Percentiles rank a stretch among this genome's conserved stretches.
phyloP scores from a whole-genome alignment of 2,888 invertebrate species.

The Drosophila diplacantha region DNA sequence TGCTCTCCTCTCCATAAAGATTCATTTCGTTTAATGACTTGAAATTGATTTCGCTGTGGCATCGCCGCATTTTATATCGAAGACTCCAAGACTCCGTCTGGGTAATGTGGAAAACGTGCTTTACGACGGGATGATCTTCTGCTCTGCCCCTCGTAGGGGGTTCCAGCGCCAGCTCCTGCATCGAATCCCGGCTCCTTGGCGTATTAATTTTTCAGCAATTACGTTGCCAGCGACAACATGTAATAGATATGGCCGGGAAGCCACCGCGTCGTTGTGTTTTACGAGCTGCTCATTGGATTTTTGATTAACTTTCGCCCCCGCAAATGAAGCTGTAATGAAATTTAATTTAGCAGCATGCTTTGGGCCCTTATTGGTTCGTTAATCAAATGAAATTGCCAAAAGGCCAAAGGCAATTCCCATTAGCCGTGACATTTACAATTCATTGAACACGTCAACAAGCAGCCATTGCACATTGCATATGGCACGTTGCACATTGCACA shows the following conservation, averaged over 20 bases:
- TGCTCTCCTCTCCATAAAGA: conserved; percentile 59
- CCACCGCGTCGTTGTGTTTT: conserved; percentile 49
- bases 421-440: conserved; percentile 46
- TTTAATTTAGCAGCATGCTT: conserved; percentile 70
- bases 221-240: conserved; percentile 64
- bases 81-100: conserved; percentile 12
- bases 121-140: conserved; percentile 53
- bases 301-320: conserved; percentile 65
- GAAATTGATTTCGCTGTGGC: conserved; percentile 73
- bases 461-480: conserved; percentile 6
- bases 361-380: conserved; percentile 48
- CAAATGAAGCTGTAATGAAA: conserved; percentile 70
- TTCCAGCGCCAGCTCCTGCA: neutral
- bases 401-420: conserved; percentile 33
- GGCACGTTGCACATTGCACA: conserved; percentile 25
- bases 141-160: neutral
- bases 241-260: conserved; percentile 53
- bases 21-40: conserved; percentile 75
- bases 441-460: conserved; percentile 32
- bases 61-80: conserved; percentile 58
- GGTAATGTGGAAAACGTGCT: conserved; percentile 70
- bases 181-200: conserved; percentile 29
- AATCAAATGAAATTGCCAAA: conserved; percentile 52
- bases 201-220: conserved; percentile 69
- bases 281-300: conserved; percentile 67